Percentiles rank a stretch among this genome's conserved stretches.
These are phyloP conservation scores for Laothoe populi DNA, from an alignment of 2,888 invertebrate species.

Conservation along the genomic window DNA sequence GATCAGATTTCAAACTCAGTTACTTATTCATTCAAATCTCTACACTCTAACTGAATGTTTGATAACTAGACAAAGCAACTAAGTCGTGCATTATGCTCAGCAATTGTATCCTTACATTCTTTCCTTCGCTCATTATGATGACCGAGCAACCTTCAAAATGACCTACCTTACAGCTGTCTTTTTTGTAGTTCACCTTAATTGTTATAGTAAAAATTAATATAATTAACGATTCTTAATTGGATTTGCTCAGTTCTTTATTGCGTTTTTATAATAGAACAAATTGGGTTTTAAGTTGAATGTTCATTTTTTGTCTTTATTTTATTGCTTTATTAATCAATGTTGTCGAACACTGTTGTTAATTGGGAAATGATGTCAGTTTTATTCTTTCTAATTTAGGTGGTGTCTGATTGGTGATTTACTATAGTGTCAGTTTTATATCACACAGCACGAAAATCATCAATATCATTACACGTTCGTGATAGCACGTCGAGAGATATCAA, in stretches of 20 bases:
- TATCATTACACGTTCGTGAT: neutral
- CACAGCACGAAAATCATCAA: neutral
- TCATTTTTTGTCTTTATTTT: conserved; percentile 1
- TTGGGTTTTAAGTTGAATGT: neutral
- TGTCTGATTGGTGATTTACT: too few species aligned
- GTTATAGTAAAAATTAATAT: neutral
- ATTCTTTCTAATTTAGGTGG: neutral
- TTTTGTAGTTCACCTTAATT: conserved; percentile 26
- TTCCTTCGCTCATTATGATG: conserved; percentile 50
- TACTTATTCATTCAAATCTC: neutral
- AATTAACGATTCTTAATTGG: neutral
- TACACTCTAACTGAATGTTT: neutral
- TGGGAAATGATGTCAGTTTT: neutral
- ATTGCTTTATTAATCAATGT: conserved; percentile 1
- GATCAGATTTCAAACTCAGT: neutral
- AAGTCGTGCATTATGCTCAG: conserved; percentile 39
- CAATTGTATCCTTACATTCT: conserved; percentile 52
- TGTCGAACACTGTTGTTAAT: neutral
- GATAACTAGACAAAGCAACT: neutral
- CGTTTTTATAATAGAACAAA: neutral
- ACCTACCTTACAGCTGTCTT: conserved; percentile 44
- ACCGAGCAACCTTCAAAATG: conserved; percentile 55
- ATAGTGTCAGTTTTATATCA: neutral
- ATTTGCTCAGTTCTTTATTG: neutral
- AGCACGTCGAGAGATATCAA: neutral